phyloP scores from a whole-genome alignment of 2,888 invertebrate genomes.

The Eupeodes luniger region DNA sequence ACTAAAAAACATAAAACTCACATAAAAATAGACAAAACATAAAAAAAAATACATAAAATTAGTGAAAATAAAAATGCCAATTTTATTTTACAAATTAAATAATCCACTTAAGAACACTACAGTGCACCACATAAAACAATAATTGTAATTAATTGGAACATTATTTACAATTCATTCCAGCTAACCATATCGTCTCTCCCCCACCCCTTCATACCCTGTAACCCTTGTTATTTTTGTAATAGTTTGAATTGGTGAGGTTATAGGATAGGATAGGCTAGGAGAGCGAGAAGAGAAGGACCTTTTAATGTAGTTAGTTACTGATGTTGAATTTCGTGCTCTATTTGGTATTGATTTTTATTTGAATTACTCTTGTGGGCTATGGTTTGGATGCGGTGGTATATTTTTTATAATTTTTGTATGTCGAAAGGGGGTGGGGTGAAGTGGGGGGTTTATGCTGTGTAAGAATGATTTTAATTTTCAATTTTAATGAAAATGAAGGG shows the following conservation, averaged over 20 bases:
- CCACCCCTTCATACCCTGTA: neutral
- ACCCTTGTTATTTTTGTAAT: neutral
- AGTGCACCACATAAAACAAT: slow-evolving; percentile 27
- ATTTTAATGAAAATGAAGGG: slow-evolving; percentile 37
- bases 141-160: slow-evolving; percentile 41
- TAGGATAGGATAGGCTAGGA: too few relatives aligned
- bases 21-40: slow-evolving; percentile 18
- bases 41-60: slow-evolving; percentile 14
- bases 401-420: slow-evolving; percentile 8
- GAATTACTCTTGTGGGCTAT: neutral
- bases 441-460: neutral
- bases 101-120: slow-evolving; percentile 32
- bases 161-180: slow-evolving; percentile 26
- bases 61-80: slow-evolving; percentile 27
- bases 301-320: slow-evolving; percentile 28
- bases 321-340: slow-evolving; percentile 24
- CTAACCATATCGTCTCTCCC: too few relatives aligned
- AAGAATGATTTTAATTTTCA: slow-evolving; percentile 36
- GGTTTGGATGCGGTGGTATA: neutral
- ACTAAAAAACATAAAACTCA: neutral
- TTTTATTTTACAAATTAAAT: slow-evolving; percentile 31
- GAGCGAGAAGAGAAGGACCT: neutral
- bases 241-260: slow-evolving; percentile 17
- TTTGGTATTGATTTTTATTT: slow-evolving; percentile 41
- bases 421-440: neutral